Evolutionary conservation across 2,888 invertebrate genomes (phyloP).

Genomic region (Nebria salina): DNA sequence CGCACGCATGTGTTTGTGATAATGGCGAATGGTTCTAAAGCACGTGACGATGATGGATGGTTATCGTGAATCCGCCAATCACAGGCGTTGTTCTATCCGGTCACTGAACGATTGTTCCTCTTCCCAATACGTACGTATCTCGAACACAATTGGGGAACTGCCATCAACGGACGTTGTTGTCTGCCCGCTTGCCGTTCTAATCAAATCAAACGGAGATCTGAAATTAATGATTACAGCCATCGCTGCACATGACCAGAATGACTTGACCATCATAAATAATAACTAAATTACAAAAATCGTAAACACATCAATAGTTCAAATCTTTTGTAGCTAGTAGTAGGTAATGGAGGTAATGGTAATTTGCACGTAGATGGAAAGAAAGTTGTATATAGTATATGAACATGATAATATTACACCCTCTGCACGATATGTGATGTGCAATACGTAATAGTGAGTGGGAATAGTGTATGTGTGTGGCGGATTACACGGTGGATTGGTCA

Average conservation of each 20-base stretch:
- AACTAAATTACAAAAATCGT: too few species aligned
- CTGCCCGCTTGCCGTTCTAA: not conserved
- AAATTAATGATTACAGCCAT: not conserved
- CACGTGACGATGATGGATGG: constrained; percentile 42
- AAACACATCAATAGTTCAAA: too few species aligned
- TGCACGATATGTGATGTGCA: not conserved
- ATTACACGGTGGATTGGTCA: constrained; percentile 47
- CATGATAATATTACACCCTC: not conserved
- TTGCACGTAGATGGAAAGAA: not conserved
- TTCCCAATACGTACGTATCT: not conserved
- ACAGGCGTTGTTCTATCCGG: constrained; percentile 33
- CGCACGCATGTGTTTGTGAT: not conserved
- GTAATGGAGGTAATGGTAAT: not conserved
- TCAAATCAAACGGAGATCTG: constrained; percentile 1
- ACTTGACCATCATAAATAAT: too few species aligned
- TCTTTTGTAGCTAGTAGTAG: too few species aligned
- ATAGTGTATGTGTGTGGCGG: constrained; percentile 18
- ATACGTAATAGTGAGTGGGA: constrained; percentile 9
- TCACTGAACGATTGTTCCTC: constrained; percentile 23
- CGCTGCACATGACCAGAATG: not conserved
- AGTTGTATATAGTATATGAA: not conserved
- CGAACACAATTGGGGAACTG: not conserved
- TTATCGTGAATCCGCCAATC: constrained; percentile 40
- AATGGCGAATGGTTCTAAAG: not conserved
- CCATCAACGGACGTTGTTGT: not conserved